phyloP scores from a whole-genome alignment of 2,797 vertebrate species.

The Microctenopoma lineatum region DNA sequence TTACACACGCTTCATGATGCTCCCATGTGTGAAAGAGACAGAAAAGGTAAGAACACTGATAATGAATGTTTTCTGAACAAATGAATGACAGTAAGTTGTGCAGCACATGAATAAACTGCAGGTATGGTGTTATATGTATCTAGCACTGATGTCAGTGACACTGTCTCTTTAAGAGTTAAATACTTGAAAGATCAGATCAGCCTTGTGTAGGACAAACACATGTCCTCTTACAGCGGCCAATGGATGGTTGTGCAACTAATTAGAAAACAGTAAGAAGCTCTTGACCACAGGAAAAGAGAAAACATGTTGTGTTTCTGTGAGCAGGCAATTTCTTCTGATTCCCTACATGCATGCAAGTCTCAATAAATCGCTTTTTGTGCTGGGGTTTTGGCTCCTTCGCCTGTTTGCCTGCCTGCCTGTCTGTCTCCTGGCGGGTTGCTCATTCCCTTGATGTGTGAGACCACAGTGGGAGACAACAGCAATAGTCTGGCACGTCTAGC shows the following conservation, averaged over 20 bases:
- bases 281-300: slow-evolving; percentile 45
- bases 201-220: slow-evolving; percentile 65
- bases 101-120: no score
- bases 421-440: slow-evolving; percentile 5
- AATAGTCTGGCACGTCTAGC: slow-evolving; percentile 27
- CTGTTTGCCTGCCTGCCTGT: slow-evolving; percentile 2
- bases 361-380: slow-evolving; percentile 35
- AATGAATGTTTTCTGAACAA: no score
- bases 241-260: slow-evolving; percentile 60
- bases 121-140: neutral
- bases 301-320: slow-evolving; percentile 56
- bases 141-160: neutral
- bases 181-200: slow-evolving; percentile 56
- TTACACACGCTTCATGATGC: neutral
- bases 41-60: slow-evolving; percentile 68
- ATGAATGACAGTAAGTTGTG: neutral
- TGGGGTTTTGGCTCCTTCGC: slow-evolving; percentile 19
- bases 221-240: slow-evolving; percentile 54
- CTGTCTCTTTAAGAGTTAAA: slow-evolving; percentile 60
- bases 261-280: slow-evolving; percentile 64
- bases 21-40: slow-evolving; percentile 13
- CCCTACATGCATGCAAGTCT: slow-evolving; percentile 39
- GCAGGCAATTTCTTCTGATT: slow-evolving; percentile 34
- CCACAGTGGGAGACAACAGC: slow-evolving; percentile 53
- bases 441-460: slow-evolving; percentile 34